phyloP scores from a whole-genome alignment of 2,113 vertebrate genomes.

The Gulo gulo region DNA sequence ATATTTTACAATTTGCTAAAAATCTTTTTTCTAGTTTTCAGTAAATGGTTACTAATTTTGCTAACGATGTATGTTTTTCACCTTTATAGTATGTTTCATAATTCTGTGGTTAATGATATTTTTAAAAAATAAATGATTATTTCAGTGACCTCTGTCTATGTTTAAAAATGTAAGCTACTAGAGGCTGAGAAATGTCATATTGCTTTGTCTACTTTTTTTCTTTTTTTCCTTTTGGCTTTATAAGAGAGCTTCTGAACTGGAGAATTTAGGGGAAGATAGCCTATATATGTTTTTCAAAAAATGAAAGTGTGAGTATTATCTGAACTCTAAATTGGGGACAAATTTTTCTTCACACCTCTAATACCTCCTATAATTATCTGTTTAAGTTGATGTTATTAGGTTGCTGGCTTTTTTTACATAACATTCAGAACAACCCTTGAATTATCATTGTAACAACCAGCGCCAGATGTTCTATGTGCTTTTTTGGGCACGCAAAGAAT shows the following conservation, averaged over 20 bases:
- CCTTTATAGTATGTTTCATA: not conserved
- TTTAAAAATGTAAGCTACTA: conserved; percentile 10
- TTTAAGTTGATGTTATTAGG: conserved; percentile 24
- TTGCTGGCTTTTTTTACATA: conserved; percentile 43
- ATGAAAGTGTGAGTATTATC: not conserved
- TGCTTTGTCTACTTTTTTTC: not conserved
- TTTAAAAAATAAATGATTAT: not conserved
- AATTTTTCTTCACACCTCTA: not conserved
- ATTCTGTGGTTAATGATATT: not conserved
- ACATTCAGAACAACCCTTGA: not conserved
- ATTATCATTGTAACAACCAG: conserved; percentile 40
- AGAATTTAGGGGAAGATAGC: not conserved
- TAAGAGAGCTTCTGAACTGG: not conserved
- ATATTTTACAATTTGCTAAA: not conserved
- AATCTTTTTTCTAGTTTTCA: not conserved
- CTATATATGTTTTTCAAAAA: not conserved
- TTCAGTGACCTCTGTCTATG: not conserved
- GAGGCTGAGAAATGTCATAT: not conserved
- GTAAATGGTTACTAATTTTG: not conserved
- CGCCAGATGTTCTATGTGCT: conserved; percentile 55
- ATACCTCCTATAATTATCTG: not conserved
- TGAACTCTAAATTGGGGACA: not conserved
- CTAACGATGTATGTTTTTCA: not conserved
- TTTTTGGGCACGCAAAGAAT: conserved; percentile 59
- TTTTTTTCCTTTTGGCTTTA: not conserved